A percentile compares a stretch with the other conserved stretches of the same genome.
Conservation (phyloP, 2,888 invertebrate species). For the Pegoplata infirma region DNA sequence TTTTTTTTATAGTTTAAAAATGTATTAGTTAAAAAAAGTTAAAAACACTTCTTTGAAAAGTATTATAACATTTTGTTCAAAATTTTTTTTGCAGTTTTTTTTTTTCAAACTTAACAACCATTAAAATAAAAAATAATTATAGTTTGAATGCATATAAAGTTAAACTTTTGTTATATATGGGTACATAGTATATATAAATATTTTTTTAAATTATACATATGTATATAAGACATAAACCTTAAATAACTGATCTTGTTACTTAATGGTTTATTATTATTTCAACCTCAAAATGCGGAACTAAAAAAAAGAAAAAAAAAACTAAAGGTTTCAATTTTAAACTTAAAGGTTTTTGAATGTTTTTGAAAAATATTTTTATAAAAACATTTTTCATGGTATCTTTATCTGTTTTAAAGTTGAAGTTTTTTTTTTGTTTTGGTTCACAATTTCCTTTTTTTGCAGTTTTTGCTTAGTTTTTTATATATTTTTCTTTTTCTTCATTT, state of each 20-base stretch:
- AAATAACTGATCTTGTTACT: slow-evolving; percentile 42
- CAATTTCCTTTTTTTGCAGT: slow-evolving; percentile 51
- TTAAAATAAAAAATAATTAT: neutral
- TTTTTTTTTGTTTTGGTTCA: slow-evolving; percentile 14
- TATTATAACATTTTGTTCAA: too few relatives aligned
- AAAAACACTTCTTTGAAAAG: neutral
- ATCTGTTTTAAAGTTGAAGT: neutral
- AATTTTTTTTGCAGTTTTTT: neutral
- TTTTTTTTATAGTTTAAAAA: neutral
- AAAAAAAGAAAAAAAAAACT: neutral
- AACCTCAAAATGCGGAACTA: slow-evolving; percentile 46
- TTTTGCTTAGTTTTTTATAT: slow-evolving; percentile 32
- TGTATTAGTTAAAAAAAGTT: neutral
- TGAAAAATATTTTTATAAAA: neutral
- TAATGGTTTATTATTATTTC: slow-evolving; percentile 30
- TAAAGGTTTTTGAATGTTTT: neutral
- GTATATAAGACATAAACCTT: slow-evolving; percentile 4
- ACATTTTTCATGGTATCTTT: neutral
- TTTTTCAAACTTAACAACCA: neutral
- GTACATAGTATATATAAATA: too few relatives aligned
- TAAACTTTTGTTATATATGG: neutral
- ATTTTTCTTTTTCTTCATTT: too few relatives aligned
- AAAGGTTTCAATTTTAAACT: slow-evolving; percentile 8
- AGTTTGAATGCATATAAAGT: neutral
- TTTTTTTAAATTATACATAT: neutral